phyloP scores from a whole-genome alignment of 2,113 vertebrate species.

The Coryphaenoides rupestris region DNA sequence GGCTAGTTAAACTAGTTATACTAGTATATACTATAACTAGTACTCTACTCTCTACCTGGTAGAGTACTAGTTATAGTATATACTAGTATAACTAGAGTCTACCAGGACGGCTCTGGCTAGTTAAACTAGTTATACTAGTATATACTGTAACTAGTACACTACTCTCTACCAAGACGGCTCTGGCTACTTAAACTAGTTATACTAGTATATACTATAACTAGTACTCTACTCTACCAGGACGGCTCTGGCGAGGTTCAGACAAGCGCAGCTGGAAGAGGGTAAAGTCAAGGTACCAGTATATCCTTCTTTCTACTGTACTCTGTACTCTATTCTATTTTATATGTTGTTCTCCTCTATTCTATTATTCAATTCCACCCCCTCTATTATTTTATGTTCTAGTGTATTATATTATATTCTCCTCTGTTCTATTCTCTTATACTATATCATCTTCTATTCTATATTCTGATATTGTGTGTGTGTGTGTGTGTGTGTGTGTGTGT shows the following conservation, averaged over 20 bases:
- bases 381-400: not conserved
- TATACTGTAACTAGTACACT: too few relatives aligned
- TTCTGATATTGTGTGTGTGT: not conserved
- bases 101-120: not conserved
- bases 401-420: not conserved
- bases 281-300: slow-evolving; percentile 83
- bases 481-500: not conserved
- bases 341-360: not conserved
- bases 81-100: not conserved
- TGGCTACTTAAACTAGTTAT: too few relatives aligned
- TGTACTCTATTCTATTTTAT: not conserved
- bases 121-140: not conserved
- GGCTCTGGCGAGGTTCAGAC: slow-evolving; percentile 93
- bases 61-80: not conserved
- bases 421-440: not conserved
- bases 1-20: too few relatives aligned
- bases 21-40: too few relatives aligned
- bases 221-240: slow-evolving; percentile 76
- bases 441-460: not conserved
- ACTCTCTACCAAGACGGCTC: too few relatives aligned
- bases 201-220: not conserved
- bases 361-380: not conserved
- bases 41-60: too few relatives aligned
- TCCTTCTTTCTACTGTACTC: not conserved
- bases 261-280: slow-evolving; percentile 94